A percentile compares a stretch with the other conserved stretches of the same genome.
Conservation (phyloP, 1,140 invertebrate genomes). For the Proctacanthus coquilletti region DNA sequence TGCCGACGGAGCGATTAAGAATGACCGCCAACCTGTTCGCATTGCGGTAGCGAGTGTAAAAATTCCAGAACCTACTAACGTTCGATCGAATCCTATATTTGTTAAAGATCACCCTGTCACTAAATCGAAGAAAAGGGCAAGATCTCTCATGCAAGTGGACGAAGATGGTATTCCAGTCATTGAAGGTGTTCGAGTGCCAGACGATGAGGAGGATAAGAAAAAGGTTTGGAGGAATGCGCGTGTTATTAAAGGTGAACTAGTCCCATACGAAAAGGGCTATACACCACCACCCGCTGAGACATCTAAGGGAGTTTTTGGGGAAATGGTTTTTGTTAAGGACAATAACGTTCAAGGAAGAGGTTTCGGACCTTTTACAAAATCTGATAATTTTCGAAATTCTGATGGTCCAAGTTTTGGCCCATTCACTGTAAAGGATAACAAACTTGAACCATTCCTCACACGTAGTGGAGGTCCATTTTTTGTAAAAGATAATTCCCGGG, state of each 20-base stretch:
- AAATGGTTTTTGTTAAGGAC: too few species aligned
- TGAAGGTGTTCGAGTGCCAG: conserved; percentile 62
- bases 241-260: conserved; percentile 64
- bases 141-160: conserved; percentile 42
- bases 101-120: conserved; percentile 31
- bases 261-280: conserved; percentile 50
- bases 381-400: conserved; percentile 19
- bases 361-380: conserved; percentile 22
- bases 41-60: conserved; percentile 31
- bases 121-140: conserved; percentile 26
- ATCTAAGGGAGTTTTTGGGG: too few species aligned
- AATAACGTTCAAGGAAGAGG: too few species aligned
- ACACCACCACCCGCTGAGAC: conserved; percentile 38
- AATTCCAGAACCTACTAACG: conserved; percentile 47
- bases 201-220: conserved; percentile 59
- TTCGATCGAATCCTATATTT: conserved; percentile 43
- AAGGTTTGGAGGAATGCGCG: conserved; percentile 72
- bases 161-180: conserved; percentile 60
- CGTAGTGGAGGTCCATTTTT: conserved; percentile 38
- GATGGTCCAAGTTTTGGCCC: conserved; percentile 10
- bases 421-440: conserved; percentile 24
- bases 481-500: conserved; percentile 38
- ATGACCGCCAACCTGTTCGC: conserved; percentile 34
- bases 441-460: conserved; percentile 20
- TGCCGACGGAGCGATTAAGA: conserved; percentile 29